Evolutionary conservation across 2,797 vertebrate genomes (phyloP).

Genomic region (Capromys pilorides): DNA sequence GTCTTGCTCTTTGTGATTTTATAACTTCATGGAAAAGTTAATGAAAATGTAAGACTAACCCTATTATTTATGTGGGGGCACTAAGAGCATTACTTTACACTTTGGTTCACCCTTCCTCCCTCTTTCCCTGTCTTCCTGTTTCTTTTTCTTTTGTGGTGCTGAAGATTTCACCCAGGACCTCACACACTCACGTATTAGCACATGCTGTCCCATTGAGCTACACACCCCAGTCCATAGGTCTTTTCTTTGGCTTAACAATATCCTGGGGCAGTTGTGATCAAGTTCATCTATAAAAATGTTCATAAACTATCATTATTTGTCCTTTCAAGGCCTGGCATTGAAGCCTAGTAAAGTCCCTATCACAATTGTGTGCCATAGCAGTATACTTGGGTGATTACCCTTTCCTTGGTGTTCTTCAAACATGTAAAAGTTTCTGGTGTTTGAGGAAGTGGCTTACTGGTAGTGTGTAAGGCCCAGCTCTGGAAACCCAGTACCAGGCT

Average conservation of each 20-base stretch:
- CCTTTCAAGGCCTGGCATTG: background rate
- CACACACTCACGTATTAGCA: too few relatives aligned
- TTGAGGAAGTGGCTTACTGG: background rate
- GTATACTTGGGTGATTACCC: background rate
- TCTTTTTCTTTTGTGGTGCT: background rate
- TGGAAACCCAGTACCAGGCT: background rate
- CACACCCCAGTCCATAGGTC: background rate
- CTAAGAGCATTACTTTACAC: fast-evolving
- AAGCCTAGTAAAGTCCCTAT: background rate
- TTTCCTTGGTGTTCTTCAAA: background rate
- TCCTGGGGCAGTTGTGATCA: too few relatives aligned
- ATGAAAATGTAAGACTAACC: background rate
- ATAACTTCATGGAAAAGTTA: background rate
- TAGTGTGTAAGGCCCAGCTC: too few relatives aligned
- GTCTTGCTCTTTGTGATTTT: background rate
- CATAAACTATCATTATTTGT: background rate
- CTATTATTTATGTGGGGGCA: background rate
- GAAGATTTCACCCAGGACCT: background rate
- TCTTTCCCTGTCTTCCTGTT: background rate
- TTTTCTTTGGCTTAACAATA: background rate
- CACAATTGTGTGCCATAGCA: background rate
- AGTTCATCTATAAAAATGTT: background rate
- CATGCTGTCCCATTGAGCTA: too few relatives aligned
- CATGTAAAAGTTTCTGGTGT: background rate
- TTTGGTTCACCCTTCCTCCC: background rate